Evolutionary conservation across 2,797 vertebrate species (phyloP).

Genomic region (Xenentodon cancila): DNA sequence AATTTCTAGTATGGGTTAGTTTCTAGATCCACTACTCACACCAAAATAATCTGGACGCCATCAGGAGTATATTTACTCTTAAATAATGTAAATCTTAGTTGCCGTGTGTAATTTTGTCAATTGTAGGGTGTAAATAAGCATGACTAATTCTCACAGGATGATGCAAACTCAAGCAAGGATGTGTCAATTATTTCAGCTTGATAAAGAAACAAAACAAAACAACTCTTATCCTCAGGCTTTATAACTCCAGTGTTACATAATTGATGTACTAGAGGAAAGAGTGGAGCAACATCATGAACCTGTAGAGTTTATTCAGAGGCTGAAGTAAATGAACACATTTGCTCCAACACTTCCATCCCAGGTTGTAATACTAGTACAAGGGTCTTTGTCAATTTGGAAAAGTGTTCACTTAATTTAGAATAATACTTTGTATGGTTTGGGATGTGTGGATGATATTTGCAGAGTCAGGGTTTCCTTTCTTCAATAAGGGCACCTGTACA

Average conservation of each 20-base stretch:
- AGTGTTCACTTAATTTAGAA: neutral
- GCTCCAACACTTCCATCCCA: neutral
- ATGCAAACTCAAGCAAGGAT: constrained; percentile 12
- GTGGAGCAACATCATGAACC: neutral
- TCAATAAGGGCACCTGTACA: constrained; percentile 31
- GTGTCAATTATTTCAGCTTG: constrained; percentile 9
- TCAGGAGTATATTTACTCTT: neutral
- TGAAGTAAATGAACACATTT: neutral
- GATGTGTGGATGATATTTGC: no score
- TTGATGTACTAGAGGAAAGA: neutral
- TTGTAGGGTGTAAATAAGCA: neutral
- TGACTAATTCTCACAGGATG: constrained; percentile 1
- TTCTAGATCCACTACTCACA: no score
- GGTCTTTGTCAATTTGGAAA: neutral
- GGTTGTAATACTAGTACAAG: neutral
- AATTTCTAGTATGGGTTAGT: no score
- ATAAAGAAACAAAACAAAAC: neutral
- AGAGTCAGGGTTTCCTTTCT: neutral
- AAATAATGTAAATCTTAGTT: neutral
- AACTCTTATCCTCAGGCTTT: neutral
- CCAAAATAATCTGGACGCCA: neutral
- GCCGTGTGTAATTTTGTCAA: neutral
- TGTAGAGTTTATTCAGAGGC: constrained; percentile 3
- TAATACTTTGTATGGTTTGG: no score
- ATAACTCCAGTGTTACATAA: constrained; percentile 8